Conservation (phyloP, 2,797 vertebrate genomes). For the Etheostoma perlongum region DNA sequence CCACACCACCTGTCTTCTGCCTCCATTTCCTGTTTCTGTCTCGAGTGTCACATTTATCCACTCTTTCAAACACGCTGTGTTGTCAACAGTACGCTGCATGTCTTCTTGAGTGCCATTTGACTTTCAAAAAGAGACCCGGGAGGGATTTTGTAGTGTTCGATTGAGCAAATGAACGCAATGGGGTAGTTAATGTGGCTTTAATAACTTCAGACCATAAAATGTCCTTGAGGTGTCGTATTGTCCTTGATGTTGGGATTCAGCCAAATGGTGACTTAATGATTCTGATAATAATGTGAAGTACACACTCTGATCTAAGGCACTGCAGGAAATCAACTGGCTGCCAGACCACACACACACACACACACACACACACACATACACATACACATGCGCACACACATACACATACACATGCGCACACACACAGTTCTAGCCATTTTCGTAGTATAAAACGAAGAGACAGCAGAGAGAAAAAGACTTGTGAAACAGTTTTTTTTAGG, state of each 20-base stretch:
- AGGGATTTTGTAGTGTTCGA: constrained; percentile 15
- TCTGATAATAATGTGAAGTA: constrained; percentile 51
- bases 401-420: not conserved
- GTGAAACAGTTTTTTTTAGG: not conserved
- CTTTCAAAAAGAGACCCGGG: not conserved
- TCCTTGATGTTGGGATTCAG: constrained; percentile 49
- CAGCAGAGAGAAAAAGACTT: too few species aligned
- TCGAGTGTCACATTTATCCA: constrained; percentile 15
- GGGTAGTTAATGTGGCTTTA: constrained; percentile 32
- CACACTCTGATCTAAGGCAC: constrained; percentile 13
- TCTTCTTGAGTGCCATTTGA: not conserved
- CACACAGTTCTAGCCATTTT: not conserved
- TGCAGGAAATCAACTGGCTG: not conserved
- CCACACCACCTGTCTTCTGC: constrained; percentile 10
- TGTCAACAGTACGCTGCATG: not conserved
- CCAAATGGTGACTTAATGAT: constrained; percentile 68
- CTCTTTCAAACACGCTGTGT: constrained; percentile 14
- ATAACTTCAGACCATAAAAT: constrained; percentile 29
- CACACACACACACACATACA: not conserved
- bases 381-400: not conserved
- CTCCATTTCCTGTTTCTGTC: constrained; percentile 7
- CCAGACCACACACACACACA: not conserved
- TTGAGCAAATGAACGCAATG: constrained; percentile 8
- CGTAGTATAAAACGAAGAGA: not conserved
- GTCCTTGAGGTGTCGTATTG: constrained; percentile 60